A percentile compares a stretch with the other conserved stretches of the same genome.
phyloP scores from a whole-genome alignment of 2,888 invertebrate genomes.

The Habroteleia sp. region DNA sequence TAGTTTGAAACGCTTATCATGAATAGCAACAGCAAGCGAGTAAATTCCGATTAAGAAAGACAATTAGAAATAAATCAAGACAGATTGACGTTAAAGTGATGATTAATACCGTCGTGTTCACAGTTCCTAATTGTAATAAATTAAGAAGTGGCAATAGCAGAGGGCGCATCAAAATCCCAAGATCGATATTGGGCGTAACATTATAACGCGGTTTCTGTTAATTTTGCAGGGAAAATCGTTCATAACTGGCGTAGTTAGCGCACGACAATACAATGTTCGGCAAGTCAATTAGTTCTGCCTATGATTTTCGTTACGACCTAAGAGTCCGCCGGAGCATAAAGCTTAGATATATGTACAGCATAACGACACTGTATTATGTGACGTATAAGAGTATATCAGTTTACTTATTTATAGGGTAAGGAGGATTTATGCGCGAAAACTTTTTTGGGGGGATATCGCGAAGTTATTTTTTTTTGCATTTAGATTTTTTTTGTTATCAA shows the following conservation, averaged over 20 bases:
- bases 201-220: conserved; percentile 53
- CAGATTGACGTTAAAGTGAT: conserved; percentile 24
- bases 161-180: conserved; percentile 17
- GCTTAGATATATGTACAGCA: conserved; percentile 57
- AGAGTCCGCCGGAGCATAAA: conserved; percentile 62
- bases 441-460: conserved; percentile 11
- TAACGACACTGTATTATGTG: conserved; percentile 51
- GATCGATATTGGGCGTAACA: conserved; percentile 39
- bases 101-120: conserved; percentile 17
- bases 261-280: conserved; percentile 63
- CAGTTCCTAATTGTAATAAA: conserved; percentile 29
- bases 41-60: conserved; percentile 37
- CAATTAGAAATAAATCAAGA: conserved; percentile 33
- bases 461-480: conserved; percentile 2
- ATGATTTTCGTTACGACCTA: conserved; percentile 64
- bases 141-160: conserved; percentile 36
- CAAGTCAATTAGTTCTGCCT: conserved; percentile 65
- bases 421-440: conserved; percentile 12
- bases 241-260: conserved; percentile 59
- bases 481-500: neutral
- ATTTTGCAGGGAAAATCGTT: conserved; percentile 58
- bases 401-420: conserved; percentile 45
- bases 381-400: conserved; percentile 46
- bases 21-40: neutral
- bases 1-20: neutral